phyloP scores from a whole-genome alignment of 2,888 invertebrate genomes.

The Scrobipalpa costella region DNA sequence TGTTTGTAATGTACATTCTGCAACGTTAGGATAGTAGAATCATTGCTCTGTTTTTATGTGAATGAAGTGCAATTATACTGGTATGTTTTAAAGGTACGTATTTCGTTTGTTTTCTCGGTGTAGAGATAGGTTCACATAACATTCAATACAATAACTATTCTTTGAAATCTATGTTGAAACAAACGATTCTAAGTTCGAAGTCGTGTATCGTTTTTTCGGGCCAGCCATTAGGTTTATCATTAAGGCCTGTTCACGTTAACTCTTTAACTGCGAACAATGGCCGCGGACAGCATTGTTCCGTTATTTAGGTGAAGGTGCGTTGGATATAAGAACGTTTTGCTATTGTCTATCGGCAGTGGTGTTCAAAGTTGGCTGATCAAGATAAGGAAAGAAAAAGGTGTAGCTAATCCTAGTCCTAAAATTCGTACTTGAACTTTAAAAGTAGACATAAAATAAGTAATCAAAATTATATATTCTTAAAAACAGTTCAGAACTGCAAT shows the following conservation, averaged over 20 bases:
- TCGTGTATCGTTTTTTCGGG: background rate
- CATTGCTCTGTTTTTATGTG: too few species aligned
- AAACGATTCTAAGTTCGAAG: background rate
- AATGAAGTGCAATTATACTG: too few species aligned
- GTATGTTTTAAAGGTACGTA: too few species aligned
- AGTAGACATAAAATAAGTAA: too few species aligned
- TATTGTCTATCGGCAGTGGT: background rate
- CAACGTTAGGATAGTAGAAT: too few species aligned
- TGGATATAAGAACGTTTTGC: conserved; percentile 11
- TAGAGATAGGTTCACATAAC: background rate
- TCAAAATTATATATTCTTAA: too few species aligned
- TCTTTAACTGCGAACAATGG: conserved; percentile 11
- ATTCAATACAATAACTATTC: background rate
- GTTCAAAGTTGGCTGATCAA: too few species aligned
- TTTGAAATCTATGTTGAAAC: background rate
- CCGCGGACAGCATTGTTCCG: conserved; percentile 24
- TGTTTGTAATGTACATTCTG: too few species aligned
- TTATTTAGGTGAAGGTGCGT: conserved; percentile 31
- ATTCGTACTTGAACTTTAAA: too few species aligned
- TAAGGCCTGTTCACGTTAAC: conserved; percentile 7
- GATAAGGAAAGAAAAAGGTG: too few species aligned
- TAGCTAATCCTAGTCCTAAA: too few species aligned
- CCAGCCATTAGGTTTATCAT: background rate
- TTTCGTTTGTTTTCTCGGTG: background rate
- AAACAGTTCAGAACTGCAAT: too few species aligned